A percentile compares a stretch with the other conserved stretches of the same genome.
phyloP scores from a whole-genome alignment of 1,140 invertebrate species.

The Sinella curviseta region DNA sequence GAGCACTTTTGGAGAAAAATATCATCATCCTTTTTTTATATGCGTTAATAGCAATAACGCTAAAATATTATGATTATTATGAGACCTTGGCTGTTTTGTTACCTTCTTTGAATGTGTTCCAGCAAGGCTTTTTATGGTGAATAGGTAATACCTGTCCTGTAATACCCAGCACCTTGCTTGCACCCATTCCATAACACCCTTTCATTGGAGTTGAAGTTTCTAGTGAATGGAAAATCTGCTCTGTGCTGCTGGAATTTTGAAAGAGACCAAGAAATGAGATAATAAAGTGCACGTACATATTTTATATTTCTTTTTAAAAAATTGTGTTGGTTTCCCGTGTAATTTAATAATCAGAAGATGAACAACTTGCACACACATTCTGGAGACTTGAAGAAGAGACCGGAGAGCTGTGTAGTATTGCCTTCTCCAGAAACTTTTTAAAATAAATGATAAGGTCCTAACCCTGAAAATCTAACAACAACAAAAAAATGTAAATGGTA shows the following conservation, averaged over 20 bases:
- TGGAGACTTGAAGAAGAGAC: no score
- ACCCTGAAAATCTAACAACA: no score
- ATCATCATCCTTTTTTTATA: neutral
- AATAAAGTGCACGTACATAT: neutral
- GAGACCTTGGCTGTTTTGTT: neutral
- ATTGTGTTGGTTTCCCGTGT: no score
- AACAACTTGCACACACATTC: no score
- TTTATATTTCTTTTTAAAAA: no score
- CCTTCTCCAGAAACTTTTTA: neutral
- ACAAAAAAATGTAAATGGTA: neutral
- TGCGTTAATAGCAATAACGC: neutral
- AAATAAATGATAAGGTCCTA: neutral
- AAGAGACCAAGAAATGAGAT: neutral
- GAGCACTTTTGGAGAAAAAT: neutral
- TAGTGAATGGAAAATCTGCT: no score
- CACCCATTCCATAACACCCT: neutral
- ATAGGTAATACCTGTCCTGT: neutral
- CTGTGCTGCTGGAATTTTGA: no score
- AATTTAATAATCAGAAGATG: no score
- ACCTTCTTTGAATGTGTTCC: neutral
- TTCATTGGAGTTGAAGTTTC: neutral
- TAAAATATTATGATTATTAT: constrained; percentile 22
- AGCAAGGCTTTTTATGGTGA: neutral
- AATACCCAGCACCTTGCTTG: neutral
- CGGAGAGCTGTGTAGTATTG: neutral